These are phyloP conservation scores for Euplexia lucipara DNA, from an alignment of 2,888 invertebrate species.

Conservation along the genomic window DNA sequence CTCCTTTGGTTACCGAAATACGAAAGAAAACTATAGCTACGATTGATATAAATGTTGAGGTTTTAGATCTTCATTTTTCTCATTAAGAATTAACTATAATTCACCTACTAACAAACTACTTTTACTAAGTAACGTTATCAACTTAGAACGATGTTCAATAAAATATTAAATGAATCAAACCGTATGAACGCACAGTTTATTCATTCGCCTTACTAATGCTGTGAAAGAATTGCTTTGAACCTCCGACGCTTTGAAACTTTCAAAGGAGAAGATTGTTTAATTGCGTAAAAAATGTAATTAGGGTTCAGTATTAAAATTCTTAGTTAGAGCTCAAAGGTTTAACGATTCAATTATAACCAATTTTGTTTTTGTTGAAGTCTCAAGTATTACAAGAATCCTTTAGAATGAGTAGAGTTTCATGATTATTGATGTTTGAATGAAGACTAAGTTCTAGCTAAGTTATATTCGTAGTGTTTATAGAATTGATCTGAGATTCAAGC, in stretches of 20 bases:
- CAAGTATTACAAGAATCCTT: conserved; percentile 4
- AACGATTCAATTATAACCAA: conserved; percentile 17
- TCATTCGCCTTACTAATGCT: not conserved
- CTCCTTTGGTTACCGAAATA: not conserved
- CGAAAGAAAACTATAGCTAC: not conserved
- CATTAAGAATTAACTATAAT: no score
- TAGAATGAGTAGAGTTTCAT: conserved; percentile 4
- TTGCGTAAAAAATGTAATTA: conserved; percentile 46
- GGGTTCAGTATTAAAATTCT: conserved; percentile 21
- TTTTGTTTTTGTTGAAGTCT: conserved; percentile 14
- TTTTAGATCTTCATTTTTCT: no score
- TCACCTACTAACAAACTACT: no score
- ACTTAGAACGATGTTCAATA: no score
- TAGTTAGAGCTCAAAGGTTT: conserved; percentile 28
- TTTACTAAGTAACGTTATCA: no score
- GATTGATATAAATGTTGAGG: no score
- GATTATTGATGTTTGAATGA: not conserved
- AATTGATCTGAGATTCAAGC: no score
- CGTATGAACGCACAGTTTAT: conserved; percentile 5
- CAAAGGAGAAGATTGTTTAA: conserved; percentile 43
- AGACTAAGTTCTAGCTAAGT: not conserved
- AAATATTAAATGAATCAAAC: conserved; percentile 17
- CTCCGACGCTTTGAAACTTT: conserved; percentile 18
- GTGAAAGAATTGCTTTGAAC: conserved; percentile 22
- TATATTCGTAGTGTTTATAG: not conserved